Percentiles rank a stretch among this genome's conserved stretches.
phyloP scores from a whole-genome alignment of 2,113 vertebrate species.

The Coracopsis vasa region DNA sequence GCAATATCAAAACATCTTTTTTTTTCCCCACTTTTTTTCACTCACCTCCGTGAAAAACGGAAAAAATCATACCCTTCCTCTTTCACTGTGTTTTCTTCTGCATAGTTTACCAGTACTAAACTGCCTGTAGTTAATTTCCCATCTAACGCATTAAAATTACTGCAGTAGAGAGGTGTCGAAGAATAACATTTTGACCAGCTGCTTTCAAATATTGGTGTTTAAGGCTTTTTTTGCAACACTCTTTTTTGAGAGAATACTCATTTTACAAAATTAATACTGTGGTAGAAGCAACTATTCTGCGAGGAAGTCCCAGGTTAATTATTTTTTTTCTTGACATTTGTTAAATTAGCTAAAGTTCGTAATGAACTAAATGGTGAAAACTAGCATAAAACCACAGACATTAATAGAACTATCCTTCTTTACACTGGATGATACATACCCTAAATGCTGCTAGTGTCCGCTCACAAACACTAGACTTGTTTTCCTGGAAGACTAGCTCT shows the following conservation, averaged over 20 bases:
- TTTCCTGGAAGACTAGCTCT: background rate
- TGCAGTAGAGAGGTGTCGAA: conserved; percentile 1
- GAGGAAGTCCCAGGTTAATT: conserved; percentile 32
- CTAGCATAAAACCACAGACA: background rate
- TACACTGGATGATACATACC: background rate
- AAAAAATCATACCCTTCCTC: background rate
- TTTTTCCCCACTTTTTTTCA: background rate
- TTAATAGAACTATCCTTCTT: background rate
- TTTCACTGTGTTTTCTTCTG: background rate
- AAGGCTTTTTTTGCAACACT: conserved; percentile 46
- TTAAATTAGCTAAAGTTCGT: background rate
- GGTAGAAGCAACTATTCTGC: conserved; percentile 35
- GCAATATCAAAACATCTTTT: background rate
- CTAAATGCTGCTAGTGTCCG: background rate
- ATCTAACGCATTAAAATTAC: background rate
- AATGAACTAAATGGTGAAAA: background rate
- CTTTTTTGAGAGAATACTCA: conserved; percentile 40
- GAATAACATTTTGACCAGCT: conserved; percentile 47
- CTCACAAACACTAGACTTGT: background rate
- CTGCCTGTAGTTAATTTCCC: background rate
- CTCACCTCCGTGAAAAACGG: background rate
- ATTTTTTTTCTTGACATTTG: conserved; percentile 36
- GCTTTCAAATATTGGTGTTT: conserved; percentile 53
- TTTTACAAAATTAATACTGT: conserved; percentile 58
- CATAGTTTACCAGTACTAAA: background rate